Conservation (phyloP, 2,797 vertebrate genomes). For the Lutra lutra region DNA sequence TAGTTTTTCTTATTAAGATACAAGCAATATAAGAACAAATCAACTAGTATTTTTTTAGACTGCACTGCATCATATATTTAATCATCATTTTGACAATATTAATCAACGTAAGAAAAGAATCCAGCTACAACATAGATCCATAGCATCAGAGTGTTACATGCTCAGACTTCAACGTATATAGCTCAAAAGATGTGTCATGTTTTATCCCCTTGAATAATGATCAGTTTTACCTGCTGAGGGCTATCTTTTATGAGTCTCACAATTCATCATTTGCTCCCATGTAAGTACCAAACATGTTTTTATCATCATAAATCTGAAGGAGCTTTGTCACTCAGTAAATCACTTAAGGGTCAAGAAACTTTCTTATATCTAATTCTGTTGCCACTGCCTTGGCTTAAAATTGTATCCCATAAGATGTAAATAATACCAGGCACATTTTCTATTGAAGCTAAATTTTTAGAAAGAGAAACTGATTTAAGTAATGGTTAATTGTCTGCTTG, state of each 20-base stretch:
- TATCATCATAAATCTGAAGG: conserved; percentile 12
- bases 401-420: neutral
- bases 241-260: neutral
- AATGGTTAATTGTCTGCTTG: neutral
- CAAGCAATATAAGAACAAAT: neutral
- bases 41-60: neutral
- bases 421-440: neutral
- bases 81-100: neutral
- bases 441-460: conserved; percentile 2
- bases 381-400: neutral
- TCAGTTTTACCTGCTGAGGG: neutral
- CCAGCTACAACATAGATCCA: neutral
- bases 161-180: neutral
- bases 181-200: neutral
- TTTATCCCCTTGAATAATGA: neutral
- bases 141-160: neutral
- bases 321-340: neutral
- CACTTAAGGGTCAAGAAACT: neutral
- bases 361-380: neutral
- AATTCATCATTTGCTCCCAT: neutral
- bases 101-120: neutral
- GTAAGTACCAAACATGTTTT: neutral
- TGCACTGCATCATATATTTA: neutral
- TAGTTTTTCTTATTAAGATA: neutral
- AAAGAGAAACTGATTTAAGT: neutral